phyloP scores from a whole-genome alignment of 2,888 invertebrate genomes.

The Crepidodera aurea region DNA sequence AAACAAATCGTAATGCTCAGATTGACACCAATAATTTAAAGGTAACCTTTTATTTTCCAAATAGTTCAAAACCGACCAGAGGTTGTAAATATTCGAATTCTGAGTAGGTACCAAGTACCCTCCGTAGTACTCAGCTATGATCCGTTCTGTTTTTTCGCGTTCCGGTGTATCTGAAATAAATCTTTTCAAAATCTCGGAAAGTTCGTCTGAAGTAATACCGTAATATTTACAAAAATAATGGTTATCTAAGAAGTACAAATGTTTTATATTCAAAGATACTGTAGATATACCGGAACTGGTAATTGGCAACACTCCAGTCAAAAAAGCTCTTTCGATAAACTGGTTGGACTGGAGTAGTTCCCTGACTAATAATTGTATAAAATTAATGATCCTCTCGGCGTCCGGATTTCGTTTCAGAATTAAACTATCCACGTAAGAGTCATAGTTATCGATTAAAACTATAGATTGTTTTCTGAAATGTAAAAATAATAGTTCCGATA shows the following conservation, averaged over 20 bases:
- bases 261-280: conserved; percentile 11
- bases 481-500: conserved; percentile 25
- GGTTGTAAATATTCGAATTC: conserved; percentile 11
- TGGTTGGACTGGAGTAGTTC: conserved; percentile 18
- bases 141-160: conserved; percentile 24
- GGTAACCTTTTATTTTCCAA: conserved; percentile 24
- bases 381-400: conserved; percentile 17
- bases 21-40: conserved; percentile 24
- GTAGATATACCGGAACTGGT: conserved; percentile 17
- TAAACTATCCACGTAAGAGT: conserved; percentile 23
- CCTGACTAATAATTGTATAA: conserved; percentile 8
- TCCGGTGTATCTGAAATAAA: conserved; percentile 9
- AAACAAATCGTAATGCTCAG: conserved; percentile 25
- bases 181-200: conserved; percentile 13
- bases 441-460: conserved; percentile 24
- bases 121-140: conserved; percentile 22
- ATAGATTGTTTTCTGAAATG: conserved; percentile 18
- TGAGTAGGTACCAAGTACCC: conserved; percentile 18
- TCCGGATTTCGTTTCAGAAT: conserved; percentile 17
- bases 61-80: conserved; percentile 23
- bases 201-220: conserved; percentile 12
- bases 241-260: conserved; percentile 22
- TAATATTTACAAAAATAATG: conserved; percentile 25
- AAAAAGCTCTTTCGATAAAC: conserved; percentile 7
- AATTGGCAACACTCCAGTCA: conserved; percentile 21